Base-by-base conservation (phyloP, 2,888 invertebrate genomes). In the Eretmocerus hayati region DNA sequence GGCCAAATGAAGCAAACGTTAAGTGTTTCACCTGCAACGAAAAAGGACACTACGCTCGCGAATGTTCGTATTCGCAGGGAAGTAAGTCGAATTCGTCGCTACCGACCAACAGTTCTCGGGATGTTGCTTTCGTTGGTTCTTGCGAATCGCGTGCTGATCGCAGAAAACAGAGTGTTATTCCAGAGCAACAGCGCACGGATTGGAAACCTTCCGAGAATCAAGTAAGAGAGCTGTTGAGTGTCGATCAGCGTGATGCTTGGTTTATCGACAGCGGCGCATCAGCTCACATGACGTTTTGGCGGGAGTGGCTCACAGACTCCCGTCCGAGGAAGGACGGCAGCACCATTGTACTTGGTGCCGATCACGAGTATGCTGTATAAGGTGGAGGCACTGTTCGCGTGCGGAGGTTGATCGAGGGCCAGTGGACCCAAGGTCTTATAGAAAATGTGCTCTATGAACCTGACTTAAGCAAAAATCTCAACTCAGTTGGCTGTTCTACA, bases 401-500 rank as follows among this genome's bases (percentile, higher is more conserved):
- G 1, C 53, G 53, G 38, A 51, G 43, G 23, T 22, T 56, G 4
- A 31, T 53, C 8, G 41, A 55, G 31, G 54, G 55, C 4, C 47
- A 46, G 15, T 57, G 58, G 58, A 23, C 41, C 5, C 42, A 50
- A 16, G 39, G 48, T 20, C 13, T 32, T 6, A 56, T 58, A 9
- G 50, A 57, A 11, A 54, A 59, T 37, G 59, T 60, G 13, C 42
- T 57, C 26, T 45, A 55, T 40, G 56, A 58, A 13, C 58, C 59
- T 4, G 49, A 56, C 19, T 22, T 58, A 6, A 46, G 46, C 11
- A 56, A 57, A 39, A 62, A 63, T 46, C 44, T 64, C 38, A 61
- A 63, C 35, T 63, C 62, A 0, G 57, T 62, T 13, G 57, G 58
- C 18, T 49, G 36, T 57, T 43, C 59, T 39, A 37, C 21, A n/a